A percentile compares a stretch with the other conserved stretches of the same genome.
phyloP scores from a whole-genome alignment of 1,140 invertebrate species.

The Rhopalosiphum padi region DNA sequence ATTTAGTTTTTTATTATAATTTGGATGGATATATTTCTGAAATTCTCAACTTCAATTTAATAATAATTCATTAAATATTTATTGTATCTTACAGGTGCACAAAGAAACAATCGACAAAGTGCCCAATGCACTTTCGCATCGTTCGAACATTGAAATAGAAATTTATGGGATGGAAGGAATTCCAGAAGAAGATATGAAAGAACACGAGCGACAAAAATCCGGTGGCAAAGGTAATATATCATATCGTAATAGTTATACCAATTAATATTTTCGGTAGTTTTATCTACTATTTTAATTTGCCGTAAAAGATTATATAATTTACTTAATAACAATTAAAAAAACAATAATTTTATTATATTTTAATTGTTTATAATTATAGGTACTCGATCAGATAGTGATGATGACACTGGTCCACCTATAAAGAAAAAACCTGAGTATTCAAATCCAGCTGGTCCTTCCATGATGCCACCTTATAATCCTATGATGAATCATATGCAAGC shows the following conservation, averaged over 20 bases:
- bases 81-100: constrained; percentile 78
- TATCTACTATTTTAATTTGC: background rate
- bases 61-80: background rate
- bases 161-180: constrained; percentile 99
- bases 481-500: constrained; percentile 78
- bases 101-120: constrained; percentile 99
- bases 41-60: background rate
- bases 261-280: background rate
- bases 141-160: constrained; percentile 99
- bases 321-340: background rate
- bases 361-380: background rate
- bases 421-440: constrained; percentile 72
- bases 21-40: background rate
- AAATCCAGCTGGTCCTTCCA: constrained; percentile 65
- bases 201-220: constrained; percentile 88
- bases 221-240: constrained; percentile 62
- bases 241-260: background rate
- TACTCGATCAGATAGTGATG: constrained; percentile 69
- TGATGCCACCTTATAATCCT: constrained; percentile 68
- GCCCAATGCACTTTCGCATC: constrained; percentile 96
- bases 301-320: background rate
- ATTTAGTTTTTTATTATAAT: background rate
- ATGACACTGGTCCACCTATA: constrained; percentile 80
- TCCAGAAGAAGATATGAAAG: constrained; percentile 90
- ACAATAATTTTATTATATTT: background rate